Conservation (phyloP, 2,797 vertebrate genomes). For the Meda fulgida region DNA sequence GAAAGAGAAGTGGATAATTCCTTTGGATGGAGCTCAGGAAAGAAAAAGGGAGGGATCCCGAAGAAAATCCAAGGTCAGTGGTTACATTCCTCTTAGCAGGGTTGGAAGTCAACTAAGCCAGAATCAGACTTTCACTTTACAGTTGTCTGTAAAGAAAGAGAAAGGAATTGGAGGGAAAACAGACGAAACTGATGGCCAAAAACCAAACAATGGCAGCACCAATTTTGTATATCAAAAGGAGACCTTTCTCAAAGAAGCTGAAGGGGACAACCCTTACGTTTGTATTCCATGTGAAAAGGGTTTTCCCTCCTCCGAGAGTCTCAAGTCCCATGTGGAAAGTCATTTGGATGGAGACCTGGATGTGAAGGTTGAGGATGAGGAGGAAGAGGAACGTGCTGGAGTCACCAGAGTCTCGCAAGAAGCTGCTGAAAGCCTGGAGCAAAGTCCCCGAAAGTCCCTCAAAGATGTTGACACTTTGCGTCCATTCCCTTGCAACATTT, state of each 20-base stretch:
- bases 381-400: constrained; percentile 83
- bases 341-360: constrained; percentile 96
- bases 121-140: constrained; percentile 43
- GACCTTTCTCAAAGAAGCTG: constrained; percentile 89
- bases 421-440: constrained; percentile 76
- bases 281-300: constrained; percentile 98
- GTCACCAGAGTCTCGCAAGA: constrained; percentile 81
- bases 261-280: constrained; percentile 97
- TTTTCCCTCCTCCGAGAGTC: constrained; percentile 96
- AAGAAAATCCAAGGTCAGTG: constrained; percentile 56
- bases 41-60: constrained; percentile 54
- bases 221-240: constrained; percentile 94
- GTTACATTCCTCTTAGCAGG: constrained; percentile 46
- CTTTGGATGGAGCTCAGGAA: constrained; percentile 51
- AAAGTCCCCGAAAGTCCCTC: constrained; percentile 87
- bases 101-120: constrained; percentile 41
- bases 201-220: constrained; percentile 73
- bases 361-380: constrained; percentile 90
- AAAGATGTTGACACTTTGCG: constrained; percentile 86
- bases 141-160: constrained; percentile 69
- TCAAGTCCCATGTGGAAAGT: constrained; percentile 94
- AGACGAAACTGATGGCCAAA: constrained; percentile 56
- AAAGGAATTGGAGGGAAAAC: constrained; percentile 64
- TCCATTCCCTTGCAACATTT: constrained; percentile 89
- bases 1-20: constrained; percentile 46